Evolutionary conservation across 2,888 invertebrate genomes (phyloP), one percentile per base, ranked within the genome.

Genomic region (Cyclophora albipunctata): DNA sequence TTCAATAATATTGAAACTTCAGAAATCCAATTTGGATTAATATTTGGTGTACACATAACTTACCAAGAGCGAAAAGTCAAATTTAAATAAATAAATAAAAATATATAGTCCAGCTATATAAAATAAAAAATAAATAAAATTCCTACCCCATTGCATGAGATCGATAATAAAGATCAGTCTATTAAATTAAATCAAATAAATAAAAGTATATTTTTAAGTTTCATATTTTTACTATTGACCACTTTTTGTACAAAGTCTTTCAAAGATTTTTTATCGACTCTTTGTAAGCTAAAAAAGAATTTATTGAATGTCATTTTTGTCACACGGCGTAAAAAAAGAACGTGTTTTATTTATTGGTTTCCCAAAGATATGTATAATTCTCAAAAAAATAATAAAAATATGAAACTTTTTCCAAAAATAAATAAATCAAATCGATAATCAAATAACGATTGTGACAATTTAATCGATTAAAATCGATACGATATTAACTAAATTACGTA

Each of bases 91-190:
- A 43, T 40, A 35, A 48, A 42, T 46, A 45, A 43, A 43, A 1
- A 34, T 43, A 43, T 33, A 43, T 43, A 43, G 43, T 34, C 20
- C 34, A 6, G 47, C 52, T 37, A 45, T 60, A 57, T 47, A 45
- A 59, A 51, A 54, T n/a, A 50, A 33, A 50, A 52, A 46, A 47
- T 47, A 54, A 56, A 54, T 49, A 60, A 51, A 62, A 52, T 54
- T 48, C 52, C 40, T 50, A 52, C 55, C 71, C 68, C 74, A 76
- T 76, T 67, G 58, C 5, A 75, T 76, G 78, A 78, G 78, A 77
- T 75, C 74, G 64, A 63, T 62, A 61, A 58, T 43, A 47, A 50
- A 47, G 41, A 6, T 53, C 43, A 34, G 50, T 34, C 46, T 52
- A n/a, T 40, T 42, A 42, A 20, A 46, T 47, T 47, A 45, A 37